These are phyloP conservation scores for Oedothorax gibbosus DNA, from an alignment of 1,140 invertebrate species.

Conservation along the genomic window DNA sequence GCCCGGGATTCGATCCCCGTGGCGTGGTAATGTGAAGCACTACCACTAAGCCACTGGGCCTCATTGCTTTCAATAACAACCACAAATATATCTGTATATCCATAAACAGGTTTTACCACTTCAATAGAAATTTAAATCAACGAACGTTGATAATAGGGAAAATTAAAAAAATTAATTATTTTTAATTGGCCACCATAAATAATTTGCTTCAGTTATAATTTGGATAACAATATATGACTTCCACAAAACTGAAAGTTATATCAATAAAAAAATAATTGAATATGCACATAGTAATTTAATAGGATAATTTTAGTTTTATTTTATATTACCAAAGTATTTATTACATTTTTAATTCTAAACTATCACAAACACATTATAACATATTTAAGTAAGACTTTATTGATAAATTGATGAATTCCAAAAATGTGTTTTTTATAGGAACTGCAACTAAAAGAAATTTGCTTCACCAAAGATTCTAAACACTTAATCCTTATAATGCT, in stretches of 20 bases:
- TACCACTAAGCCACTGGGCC: too few species aligned
- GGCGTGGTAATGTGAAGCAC: too few species aligned
- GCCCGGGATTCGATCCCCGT: too few species aligned
- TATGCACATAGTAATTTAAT: background rate
- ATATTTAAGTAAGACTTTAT: background rate
- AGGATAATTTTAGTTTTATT: background rate
- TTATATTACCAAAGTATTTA: background rate
- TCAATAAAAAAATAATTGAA: background rate
- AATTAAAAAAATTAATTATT: too few species aligned
- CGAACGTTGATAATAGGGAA: too few species aligned
- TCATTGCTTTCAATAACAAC: too few species aligned
- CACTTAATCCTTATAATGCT: slow-evolving; percentile 27
- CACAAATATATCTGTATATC: too few species aligned
- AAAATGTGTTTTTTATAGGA: slow-evolving; percentile 16
- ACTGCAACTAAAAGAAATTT: slow-evolving; percentile 28
- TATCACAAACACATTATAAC: background rate
- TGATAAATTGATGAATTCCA: background rate
- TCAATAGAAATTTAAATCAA: too few species aligned
- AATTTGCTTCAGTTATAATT: too few species aligned
- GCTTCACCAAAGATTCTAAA: slow-evolving; percentile 1
- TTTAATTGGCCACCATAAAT: too few species aligned
- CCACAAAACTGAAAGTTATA: background rate
- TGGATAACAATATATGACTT: background rate
- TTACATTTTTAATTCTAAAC: background rate
- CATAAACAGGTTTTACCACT: too few species aligned